A percentile compares a stretch with the other conserved stretches of the same genome.
These are phyloP conservation scores for Loxodonta africana DNA, from an alignment of 2,113 vertebrate genomes.

Conservation along the genomic window DNA sequence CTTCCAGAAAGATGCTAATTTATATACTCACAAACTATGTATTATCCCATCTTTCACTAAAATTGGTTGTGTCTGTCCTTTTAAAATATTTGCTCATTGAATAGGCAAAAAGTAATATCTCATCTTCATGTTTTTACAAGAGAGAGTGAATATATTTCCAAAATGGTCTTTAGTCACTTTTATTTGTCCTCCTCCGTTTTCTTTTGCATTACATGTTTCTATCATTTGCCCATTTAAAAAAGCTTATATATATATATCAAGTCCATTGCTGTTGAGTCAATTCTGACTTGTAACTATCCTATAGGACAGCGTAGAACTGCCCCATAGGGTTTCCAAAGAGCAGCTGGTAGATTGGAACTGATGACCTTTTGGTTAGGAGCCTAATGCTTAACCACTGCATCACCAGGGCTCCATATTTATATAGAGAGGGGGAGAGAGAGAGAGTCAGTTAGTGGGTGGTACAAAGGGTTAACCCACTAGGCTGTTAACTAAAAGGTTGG, in stretches of 20 bases:
- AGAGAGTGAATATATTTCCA: neutral
- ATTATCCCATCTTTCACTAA: neutral
- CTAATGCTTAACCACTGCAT: neutral
- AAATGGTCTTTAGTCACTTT: neutral
- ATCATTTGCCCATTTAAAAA: neutral
- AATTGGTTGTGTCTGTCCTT: neutral
- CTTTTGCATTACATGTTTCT: neutral
- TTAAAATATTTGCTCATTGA: neutral
- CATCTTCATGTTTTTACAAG: neutral
- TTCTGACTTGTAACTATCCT: neutral
- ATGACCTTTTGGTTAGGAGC: neutral
- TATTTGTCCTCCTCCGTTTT: neutral
- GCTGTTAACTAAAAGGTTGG: too few species aligned
- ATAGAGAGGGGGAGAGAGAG: too few species aligned
- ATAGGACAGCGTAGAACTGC: neutral
- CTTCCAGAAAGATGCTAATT: slow-evolving; percentile 62
- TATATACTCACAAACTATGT: slow-evolving; percentile 24
- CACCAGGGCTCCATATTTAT: neutral
- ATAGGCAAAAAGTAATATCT: neutral
- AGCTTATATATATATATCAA: too few species aligned
- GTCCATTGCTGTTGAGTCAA: neutral
- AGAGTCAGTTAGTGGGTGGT: too few species aligned
- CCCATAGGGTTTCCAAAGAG: neutral
- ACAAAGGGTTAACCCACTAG: too few species aligned
- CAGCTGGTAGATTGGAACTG: neutral